A percentile compares a stretch with the other conserved stretches of the same genome.
Conservation (phyloP, 2,797 vertebrate genomes). For the Lepus oiostolus region DNA sequence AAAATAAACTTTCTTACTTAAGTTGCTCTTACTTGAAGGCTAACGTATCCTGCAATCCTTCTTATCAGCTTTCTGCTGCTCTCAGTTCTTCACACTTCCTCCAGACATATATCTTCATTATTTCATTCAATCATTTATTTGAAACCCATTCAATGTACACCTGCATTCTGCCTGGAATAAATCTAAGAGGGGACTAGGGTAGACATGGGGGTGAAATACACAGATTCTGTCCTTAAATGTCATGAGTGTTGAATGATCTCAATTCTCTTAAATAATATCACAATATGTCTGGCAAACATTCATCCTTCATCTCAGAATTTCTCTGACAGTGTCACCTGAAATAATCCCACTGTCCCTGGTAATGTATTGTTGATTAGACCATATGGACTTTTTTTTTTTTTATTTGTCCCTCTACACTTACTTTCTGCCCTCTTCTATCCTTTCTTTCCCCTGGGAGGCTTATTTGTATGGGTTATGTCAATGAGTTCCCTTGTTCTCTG, state of each 20-base stretch:
- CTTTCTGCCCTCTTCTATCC: neutral
- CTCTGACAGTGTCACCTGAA: slow-evolving; percentile 27
- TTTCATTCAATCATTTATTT: slow-evolving; percentile 7
- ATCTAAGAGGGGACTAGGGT: neutral
- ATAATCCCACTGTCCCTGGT: slow-evolving; percentile 23
- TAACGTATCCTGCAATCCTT: neutral
- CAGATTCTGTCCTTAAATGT: slow-evolving; percentile 28
- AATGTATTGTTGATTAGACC: neutral
- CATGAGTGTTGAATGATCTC: neutral
- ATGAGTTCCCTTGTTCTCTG: neutral
- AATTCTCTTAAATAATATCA: slow-evolving; percentile 2
- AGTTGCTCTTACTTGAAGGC: neutral
- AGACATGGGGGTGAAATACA: neutral
- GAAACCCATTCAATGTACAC: neutral
- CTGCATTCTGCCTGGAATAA: slow-evolving; percentile 37
- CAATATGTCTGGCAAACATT: neutral
- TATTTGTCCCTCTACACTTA: neutral
- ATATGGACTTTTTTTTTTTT: neutral
- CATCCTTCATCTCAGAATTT: slow-evolving; percentile 48
- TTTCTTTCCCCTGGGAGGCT: neutral
- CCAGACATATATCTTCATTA: neutral
- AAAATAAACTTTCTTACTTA: slow-evolving; percentile 21
- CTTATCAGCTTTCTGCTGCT: neutral
- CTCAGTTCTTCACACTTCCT: neutral
- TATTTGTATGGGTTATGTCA: neutral